These are phyloP conservation scores for Pungitius pungitius DNA, from an alignment of 2,113 vertebrate species.

Conservation along the genomic window DNA sequence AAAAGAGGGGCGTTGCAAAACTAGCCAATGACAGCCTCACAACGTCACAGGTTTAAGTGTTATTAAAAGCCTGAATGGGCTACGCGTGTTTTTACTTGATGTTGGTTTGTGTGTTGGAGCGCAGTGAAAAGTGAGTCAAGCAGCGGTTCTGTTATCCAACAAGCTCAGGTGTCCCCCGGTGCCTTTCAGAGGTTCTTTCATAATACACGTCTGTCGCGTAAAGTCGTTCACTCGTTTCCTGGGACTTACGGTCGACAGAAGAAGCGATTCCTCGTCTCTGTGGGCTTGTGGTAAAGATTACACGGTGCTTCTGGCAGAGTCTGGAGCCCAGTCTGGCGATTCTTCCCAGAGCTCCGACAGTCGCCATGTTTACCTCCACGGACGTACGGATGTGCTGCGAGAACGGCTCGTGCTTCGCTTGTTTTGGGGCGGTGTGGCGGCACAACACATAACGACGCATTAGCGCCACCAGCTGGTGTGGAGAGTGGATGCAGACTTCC, in stretches of 20 bases:
- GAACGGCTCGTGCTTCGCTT: background rate
- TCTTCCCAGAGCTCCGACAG: constrained; percentile 50
- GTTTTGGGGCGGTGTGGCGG: background rate
- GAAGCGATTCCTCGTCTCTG: constrained; percentile 75
- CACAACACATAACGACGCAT: background rate
- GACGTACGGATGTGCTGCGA: background rate
- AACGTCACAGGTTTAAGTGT: background rate
- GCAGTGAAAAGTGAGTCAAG: background rate
- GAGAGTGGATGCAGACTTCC: background rate
- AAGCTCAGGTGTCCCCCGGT: background rate
- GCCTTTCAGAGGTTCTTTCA: background rate
- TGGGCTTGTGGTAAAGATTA: constrained; percentile 39
- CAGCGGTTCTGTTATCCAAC: background rate
- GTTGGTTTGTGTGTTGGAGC: fast-evolving
- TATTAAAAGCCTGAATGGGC: background rate
- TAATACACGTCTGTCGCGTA: background rate
- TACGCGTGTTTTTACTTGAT: background rate
- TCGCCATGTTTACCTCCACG: constrained; percentile 75
- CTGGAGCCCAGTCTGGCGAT: constrained; percentile 49
- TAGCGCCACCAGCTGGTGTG: background rate
- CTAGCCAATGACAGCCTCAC: constrained; percentile 40
- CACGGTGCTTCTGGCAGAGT: constrained; percentile 56
- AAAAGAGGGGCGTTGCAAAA: constrained; percentile 22
- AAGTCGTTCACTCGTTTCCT: background rate
- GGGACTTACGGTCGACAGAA: constrained; percentile 81